Evolutionary conservation across 2,113 vertebrate genomes (phyloP).

Genomic region (Chauna torquata): DNA sequence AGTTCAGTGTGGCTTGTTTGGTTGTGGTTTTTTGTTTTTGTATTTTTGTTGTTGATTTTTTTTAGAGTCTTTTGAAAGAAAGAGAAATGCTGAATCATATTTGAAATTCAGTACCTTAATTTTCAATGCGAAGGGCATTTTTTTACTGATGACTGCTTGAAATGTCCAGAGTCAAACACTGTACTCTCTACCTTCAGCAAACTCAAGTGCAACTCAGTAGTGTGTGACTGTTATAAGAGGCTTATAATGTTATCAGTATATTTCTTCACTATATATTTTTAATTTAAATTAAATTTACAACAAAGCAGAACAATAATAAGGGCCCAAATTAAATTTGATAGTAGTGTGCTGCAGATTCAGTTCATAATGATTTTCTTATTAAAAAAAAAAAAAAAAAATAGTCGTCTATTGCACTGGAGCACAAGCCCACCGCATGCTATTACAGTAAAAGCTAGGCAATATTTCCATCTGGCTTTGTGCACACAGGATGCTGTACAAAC

Average conservation of each 20-base stretch:
- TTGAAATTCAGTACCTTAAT: background rate
- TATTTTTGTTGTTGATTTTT: background rate
- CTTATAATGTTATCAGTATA: background rate
- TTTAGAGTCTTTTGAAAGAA: background rate
- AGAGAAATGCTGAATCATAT: background rate
- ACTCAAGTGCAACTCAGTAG: background rate
- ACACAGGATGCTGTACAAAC: constrained; percentile 79
- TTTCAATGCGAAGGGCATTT: background rate
- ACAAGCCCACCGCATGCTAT: constrained; percentile 61
- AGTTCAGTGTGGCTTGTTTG: too few relatives aligned
- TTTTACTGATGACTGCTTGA: background rate
- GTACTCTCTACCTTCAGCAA: background rate
- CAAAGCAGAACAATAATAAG: background rate
- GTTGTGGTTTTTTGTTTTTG: too few relatives aligned
- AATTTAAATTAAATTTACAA: constrained; percentile 13
- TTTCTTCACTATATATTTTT: background rate
- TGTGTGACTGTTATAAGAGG: background rate
- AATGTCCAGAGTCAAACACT: background rate
- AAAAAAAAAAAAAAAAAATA: constrained; percentile 28
- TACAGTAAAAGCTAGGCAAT: constrained; percentile 76
- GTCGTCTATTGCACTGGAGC: constrained; percentile 63
- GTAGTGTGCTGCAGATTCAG: background rate
- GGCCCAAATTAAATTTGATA: background rate
- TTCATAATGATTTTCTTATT: constrained; percentile 36
- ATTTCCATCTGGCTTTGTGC: constrained; percentile 82